These are phyloP conservation scores for Hirtodrosophila trivittata DNA, from an alignment of 2,888 invertebrate genomes.

Conservation along the genomic window DNA sequence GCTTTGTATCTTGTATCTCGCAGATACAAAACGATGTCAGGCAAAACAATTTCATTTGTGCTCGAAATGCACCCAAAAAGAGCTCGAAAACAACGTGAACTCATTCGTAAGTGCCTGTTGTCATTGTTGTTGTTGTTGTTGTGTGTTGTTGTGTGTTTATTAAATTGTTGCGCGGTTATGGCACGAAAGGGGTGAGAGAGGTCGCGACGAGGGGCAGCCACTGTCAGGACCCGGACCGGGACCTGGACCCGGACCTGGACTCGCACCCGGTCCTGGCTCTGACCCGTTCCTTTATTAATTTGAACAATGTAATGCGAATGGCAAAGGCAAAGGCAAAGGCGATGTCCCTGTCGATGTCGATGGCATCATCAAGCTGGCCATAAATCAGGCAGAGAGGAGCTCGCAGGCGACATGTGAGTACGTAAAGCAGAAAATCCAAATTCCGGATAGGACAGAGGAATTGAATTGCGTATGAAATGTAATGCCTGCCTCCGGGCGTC, in stretches of 20 bases:
- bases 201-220: conserved; percentile 4
- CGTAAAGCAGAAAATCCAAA: conserved; percentile 11
- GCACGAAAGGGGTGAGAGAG: conserved; percentile 57
- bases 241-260: conserved; percentile 19
- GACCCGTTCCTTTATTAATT: conserved; percentile 77
- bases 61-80: conserved; percentile 62
- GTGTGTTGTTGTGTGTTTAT: conserved; percentile 61
- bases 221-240: conserved; percentile 15
- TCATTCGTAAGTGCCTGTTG: background rate
- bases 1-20: conserved; percentile 24
- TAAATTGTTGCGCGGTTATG: conserved; percentile 58
- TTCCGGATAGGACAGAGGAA: conserved; percentile 19
- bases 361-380: conserved; percentile 60
- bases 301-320: conserved; percentile 58
- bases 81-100: conserved; percentile 14
- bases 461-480: conserved; percentile 65
- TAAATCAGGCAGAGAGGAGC: conserved; percentile 65
- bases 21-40: conserved; percentile 27
- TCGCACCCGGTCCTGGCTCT: no score
- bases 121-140: conserved; percentile 9
- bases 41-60: conserved; percentile 65
- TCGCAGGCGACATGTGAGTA: conserved; percentile 36
- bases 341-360: no score
- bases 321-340: background rate
- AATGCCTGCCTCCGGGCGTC: conserved; percentile 33